Evolutionary conservation across 2,888 invertebrate genomes (phyloP).

Genomic region (Harpalus rufipes): DNA sequence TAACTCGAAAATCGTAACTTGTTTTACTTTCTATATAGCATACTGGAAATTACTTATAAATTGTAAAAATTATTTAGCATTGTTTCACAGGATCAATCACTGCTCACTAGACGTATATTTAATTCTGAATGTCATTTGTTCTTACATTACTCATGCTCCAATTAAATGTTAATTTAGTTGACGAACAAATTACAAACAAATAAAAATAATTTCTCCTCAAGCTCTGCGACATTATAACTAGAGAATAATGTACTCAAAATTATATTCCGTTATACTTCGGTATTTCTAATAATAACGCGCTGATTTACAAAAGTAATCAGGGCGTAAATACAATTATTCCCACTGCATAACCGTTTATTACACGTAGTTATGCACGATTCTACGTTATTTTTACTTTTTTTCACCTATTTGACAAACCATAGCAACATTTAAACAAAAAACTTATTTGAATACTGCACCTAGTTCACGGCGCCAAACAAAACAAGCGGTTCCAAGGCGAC

Average conservation of each 20-base stretch:
- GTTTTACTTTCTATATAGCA: too few relatives aligned
- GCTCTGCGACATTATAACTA: neutral
- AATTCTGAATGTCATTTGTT: too few relatives aligned
- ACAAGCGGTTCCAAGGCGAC: neutral
- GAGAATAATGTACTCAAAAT: constrained; percentile 1
- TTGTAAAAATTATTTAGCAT: too few relatives aligned
- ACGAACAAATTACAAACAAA: neutral
- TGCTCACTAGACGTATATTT: too few relatives aligned
- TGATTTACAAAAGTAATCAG: constrained; percentile 18
- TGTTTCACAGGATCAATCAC: too few relatives aligned
- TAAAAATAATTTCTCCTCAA: neutral
- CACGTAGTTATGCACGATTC: constrained; percentile 11
- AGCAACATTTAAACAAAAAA: neutral
- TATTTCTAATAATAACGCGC: constrained; percentile 18
- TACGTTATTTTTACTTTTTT: neutral
- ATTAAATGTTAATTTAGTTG: neutral
- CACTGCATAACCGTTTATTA: constrained; percentile 22
- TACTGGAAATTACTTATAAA: too few relatives aligned
- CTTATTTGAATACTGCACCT: constrained; percentile 21
- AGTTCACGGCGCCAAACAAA: neutral
- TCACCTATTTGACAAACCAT: constrained; percentile 19
- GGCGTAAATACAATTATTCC: constrained; percentile 19
- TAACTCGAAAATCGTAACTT: too few relatives aligned
- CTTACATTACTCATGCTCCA: too few relatives aligned
- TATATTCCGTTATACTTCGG: constrained; percentile 9